phyloP scores from a whole-genome alignment of 2,888 invertebrate species.

The Caenorhabditis doughertyi region DNA sequence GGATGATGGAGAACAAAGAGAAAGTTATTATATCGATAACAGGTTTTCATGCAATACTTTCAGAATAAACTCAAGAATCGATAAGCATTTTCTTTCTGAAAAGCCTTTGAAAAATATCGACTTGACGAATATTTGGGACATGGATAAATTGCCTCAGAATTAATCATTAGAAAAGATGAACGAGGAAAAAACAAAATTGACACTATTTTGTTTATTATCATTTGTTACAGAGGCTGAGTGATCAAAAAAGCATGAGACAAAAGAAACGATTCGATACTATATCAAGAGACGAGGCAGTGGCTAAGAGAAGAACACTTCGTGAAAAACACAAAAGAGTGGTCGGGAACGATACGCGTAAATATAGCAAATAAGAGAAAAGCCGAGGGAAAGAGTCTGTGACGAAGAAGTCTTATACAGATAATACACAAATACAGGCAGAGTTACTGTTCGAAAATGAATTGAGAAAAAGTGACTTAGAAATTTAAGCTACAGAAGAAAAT shows the following conservation, averaged over 20 bases:
- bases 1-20: too few relatives aligned
- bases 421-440: constrained; percentile 9
- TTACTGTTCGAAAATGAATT: constrained; percentile 17
- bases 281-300: background rate
- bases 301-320: constrained; percentile 35
- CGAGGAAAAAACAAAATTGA: background rate
- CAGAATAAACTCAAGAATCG: background rate
- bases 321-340: constrained; percentile 35
- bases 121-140: too few relatives aligned
- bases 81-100: background rate
- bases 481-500: background rate
- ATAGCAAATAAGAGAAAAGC: constrained; percentile 49
- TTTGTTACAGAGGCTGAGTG: background rate
- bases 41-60: background rate
- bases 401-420: constrained; percentile 17
- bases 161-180: background rate
- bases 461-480: background rate
- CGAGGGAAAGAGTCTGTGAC: background rate
- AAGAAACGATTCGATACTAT: constrained; percentile 24
- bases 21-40: background rate
- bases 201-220: background rate
- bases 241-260: background rate
- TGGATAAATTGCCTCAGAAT: too few relatives aligned
- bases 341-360: constrained; percentile 45
- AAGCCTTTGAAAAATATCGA: constrained; percentile 15